Percentiles rank a stretch among this genome's conserved stretches.
These are phyloP conservation scores for Xenotilapia leptura DNA, from an alignment of 2,113 vertebrate genomes.

Conservation along the genomic window DNA sequence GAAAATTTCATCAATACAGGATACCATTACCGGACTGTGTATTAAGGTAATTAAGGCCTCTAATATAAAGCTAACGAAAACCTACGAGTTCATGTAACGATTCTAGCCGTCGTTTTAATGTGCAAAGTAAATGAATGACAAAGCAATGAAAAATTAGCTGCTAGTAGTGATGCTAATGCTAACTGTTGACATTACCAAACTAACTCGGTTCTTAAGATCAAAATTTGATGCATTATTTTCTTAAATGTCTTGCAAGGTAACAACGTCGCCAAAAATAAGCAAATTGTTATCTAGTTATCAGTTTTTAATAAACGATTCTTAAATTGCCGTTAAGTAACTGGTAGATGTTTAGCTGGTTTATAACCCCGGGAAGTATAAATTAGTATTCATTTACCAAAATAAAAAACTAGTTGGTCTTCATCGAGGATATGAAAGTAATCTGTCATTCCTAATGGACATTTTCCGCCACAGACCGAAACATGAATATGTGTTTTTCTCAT, in stretches of 20 bases:
- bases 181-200: slow-evolving; percentile 1
- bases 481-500: background rate
- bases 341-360: background rate
- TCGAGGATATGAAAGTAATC: background rate
- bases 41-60: slow-evolving; percentile 29
- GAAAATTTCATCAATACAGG: background rate
- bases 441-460: background rate
- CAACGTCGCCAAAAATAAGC: background rate
- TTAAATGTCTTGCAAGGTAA: background rate
- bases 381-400: background rate
- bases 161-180: slow-evolving; percentile 52
- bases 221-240: background rate
- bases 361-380: background rate
- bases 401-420: background rate
- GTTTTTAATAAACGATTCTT: background rate
- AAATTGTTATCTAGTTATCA: background rate
- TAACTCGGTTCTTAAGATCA: background rate
- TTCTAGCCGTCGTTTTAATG: background rate
- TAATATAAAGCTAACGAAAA: background rate
- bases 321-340: background rate
- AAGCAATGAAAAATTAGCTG: slow-evolving; percentile 47
- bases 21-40: background rate
- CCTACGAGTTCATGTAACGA: background rate
- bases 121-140: slow-evolving; percentile 36
- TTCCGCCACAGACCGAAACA: background rate